Evolutionary conservation across 2,797 vertebrate species (phyloP).

Genomic region (Clarias pachynema): DNA sequence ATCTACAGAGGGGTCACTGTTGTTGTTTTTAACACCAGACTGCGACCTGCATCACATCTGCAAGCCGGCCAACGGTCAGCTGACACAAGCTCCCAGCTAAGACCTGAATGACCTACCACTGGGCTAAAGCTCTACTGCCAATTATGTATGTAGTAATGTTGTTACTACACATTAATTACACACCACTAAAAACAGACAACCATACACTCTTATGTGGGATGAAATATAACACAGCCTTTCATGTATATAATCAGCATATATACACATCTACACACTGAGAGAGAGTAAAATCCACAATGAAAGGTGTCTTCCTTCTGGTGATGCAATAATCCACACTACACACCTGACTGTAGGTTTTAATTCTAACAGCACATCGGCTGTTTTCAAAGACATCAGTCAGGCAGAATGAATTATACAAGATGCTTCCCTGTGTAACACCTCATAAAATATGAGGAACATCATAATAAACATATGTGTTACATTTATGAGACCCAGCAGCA

Average conservation of each 20-base stretch:
- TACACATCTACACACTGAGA: not conserved
- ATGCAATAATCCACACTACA: slow-evolving; percentile 32
- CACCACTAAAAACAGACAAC: not conserved
- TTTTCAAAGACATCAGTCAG: slow-evolving; percentile 61
- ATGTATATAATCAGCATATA: not conserved
- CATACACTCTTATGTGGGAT: not conserved
- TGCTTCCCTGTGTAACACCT: slow-evolving; percentile 41
- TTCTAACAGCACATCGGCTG: slow-evolving; percentile 17
- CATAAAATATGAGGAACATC: slow-evolving; percentile 56
- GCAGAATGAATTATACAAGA: slow-evolving; percentile 61
- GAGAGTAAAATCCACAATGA: not conserved
- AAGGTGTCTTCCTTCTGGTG: not conserved
- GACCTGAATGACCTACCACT: slow-evolving; percentile 53
- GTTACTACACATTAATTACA: slow-evolving; percentile 16
- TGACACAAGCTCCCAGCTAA: slow-evolving; percentile 60
- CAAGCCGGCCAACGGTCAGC: slow-evolving; percentile 64
- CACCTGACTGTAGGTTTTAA: not conserved
- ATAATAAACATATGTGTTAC: slow-evolving; percentile 68
- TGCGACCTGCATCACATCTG: slow-evolving; percentile 80
- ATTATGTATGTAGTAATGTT: not conserved
- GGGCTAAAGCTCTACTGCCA: slow-evolving; percentile 10
- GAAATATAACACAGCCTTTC: not conserved
- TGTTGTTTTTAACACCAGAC: slow-evolving; percentile 75
- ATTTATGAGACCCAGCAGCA: slow-evolving; percentile 67
- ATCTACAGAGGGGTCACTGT: slow-evolving; percentile 77